phyloP scores from a whole-genome alignment of 2,797 vertebrate species.

The Vireo griseus region DNA sequence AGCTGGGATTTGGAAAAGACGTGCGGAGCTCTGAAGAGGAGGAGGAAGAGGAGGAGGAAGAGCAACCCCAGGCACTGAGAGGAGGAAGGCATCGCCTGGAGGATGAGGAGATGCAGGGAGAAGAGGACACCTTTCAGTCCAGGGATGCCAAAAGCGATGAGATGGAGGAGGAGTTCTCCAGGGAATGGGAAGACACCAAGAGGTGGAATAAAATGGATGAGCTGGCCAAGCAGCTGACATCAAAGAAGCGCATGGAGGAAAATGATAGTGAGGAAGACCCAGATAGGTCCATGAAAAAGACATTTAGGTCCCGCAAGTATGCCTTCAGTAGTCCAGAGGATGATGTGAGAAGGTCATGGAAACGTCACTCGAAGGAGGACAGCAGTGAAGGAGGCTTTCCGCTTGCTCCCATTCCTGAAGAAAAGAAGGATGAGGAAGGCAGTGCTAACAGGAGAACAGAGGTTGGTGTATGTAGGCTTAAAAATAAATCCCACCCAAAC shows the following conservation, averaged over 20 bases:
- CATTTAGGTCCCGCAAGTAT: constrained; percentile 55
- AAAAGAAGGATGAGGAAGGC: constrained; percentile 88
- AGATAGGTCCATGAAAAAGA: constrained; percentile 71
- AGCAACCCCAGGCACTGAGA: constrained; percentile 35
- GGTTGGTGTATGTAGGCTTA: constrained; percentile 71
- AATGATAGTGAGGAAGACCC: constrained; percentile 65
- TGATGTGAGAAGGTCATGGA: constrained; percentile 50
- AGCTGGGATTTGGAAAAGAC: constrained; percentile 58
- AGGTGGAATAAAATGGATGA: constrained; percentile 80
- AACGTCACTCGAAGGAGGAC: constrained; percentile 81
- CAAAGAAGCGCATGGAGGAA: constrained; percentile 65
- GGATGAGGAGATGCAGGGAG: neutral
- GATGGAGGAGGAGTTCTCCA: constrained; percentile 61
- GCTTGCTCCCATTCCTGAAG: constrained; percentile 78
- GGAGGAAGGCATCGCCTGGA: constrained; percentile 23
- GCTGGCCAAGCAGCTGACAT: constrained; percentile 71
- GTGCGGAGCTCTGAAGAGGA: constrained; percentile 47
- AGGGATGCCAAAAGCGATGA: constrained; percentile 57
- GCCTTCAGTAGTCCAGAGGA: constrained; percentile 46
- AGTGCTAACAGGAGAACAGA: constrained; percentile 87
- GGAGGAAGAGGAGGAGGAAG: constrained; percentile 59
- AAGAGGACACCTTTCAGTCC: constrained; percentile 32
- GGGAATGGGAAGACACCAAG: constrained; percentile 71
- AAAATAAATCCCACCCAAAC: neutral
- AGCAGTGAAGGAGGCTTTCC: constrained; percentile 76